Evolutionary conservation across 53 echinoderm and acorn worm species (phyloP), one percentile per base, ranked within the genome.

Genomic region (Apostichopus leukothele): DNA sequence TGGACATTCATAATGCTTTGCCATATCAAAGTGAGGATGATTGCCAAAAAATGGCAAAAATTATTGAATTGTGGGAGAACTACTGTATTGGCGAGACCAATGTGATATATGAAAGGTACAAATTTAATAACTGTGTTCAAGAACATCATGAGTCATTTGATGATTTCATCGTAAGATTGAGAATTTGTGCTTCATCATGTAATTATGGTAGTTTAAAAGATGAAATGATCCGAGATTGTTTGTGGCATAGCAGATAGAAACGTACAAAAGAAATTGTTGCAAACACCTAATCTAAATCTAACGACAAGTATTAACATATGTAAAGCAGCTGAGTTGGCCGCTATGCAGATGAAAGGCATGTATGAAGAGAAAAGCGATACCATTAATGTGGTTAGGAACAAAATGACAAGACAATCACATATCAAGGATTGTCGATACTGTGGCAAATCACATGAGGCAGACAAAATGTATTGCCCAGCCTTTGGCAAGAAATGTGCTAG

Each of bases 41-140:
- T 50, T 83, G 21, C 14, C 74, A 88, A 21, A 76, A 90, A 57
- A 27, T 92, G 21, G 74, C 20, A 14, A 78, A 50, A 52, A 92
- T 90, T 20, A 50, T 88, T 22, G 74, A 90, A 54, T 63, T 57
- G n/a, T 92, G 92, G 92, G 90, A 90, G 61, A 90, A 52, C 5
- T 84, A 84, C 71, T 90, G 90, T 55, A 26, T 84, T 53, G 84
- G 84, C 0, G 52, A 60, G 84, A 90, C 90, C 51, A 90, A 90
- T 74, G 74, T 90, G 9, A 85, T 67, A 7, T 90, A 54, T 84
- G 90, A 90, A 75, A 52, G 86, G 14, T 90, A 84, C 25, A 53
- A 84, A 55, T 90, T 90, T 85, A 90, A 90, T 9, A 73, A 90
- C 74, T 85, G 90, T 75, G 73, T 74, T 75, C 75, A 90, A 75